A percentile compares a stretch with the other conserved stretches of the same genome.
Evolutionary conservation across 1,140 invertebrate genomes (phyloP).

Genomic region (Pseudomyrmex pallidus): DNA sequence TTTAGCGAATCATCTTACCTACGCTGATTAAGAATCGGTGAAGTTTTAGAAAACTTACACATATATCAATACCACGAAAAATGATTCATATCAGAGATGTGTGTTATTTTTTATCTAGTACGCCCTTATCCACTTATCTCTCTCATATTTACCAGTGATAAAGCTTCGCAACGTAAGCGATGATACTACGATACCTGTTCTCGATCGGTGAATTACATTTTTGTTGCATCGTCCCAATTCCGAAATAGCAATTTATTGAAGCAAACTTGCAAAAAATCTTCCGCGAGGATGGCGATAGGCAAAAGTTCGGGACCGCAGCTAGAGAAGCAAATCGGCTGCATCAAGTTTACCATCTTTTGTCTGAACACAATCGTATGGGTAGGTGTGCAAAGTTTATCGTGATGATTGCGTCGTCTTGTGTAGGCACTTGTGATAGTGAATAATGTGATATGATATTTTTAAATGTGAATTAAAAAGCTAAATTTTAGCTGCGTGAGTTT

Average conservation of each 20-base stretch:
- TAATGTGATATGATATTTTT: constrained; percentile 16
- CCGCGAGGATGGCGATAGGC: constrained; percentile 68
- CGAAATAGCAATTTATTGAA: not conserved
- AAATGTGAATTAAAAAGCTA: not conserved
- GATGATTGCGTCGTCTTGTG: constrained; percentile 33
- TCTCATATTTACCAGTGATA: constrained; percentile 81
- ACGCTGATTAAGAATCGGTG: constrained; percentile 9
- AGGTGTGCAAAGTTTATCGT: constrained; percentile 80
- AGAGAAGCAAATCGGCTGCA: constrained; percentile 88
- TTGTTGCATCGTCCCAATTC: not conserved
- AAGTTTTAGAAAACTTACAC: constrained; percentile 17
- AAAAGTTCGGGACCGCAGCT: constrained; percentile 83
- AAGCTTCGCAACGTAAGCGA: constrained; percentile 59
- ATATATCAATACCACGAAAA: constrained; percentile 20
- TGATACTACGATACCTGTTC: constrained; percentile 66
- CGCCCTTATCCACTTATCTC: constrained; percentile 82
- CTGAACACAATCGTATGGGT: constrained; percentile 89
- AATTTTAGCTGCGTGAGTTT: not conserved
- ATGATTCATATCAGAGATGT: constrained; percentile 45
- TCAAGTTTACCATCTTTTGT: constrained; percentile 90
- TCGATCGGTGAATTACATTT: constrained; percentile 51
- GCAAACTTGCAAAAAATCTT: constrained; percentile 33
- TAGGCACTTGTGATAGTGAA: constrained; percentile 32
- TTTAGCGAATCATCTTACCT: not conserved
- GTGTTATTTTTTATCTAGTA: constrained; percentile 76